These are phyloP conservation scores for Amazona guildingii DNA, from an alignment of 2,113 vertebrate genomes.

Conservation along the genomic window DNA sequence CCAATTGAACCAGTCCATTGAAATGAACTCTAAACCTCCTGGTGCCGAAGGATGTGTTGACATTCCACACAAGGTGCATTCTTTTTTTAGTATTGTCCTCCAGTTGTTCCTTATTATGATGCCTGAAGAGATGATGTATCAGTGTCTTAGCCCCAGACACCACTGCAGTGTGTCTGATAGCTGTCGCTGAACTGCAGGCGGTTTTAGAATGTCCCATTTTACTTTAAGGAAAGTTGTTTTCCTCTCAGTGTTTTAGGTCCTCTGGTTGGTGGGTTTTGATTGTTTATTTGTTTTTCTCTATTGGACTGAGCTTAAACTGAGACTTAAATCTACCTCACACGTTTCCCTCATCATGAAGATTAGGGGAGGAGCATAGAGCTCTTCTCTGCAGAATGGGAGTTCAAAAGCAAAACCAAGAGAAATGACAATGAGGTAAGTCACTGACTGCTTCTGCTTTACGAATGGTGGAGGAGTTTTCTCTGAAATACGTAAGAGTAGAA, in stretches of 20 bases:
- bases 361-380: not conserved
- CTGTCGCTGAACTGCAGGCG: not conserved
- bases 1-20: not conserved
- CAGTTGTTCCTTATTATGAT: not conserved
- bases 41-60: not conserved
- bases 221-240: not conserved
- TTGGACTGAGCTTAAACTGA: not conserved
- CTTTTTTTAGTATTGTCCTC: conserved; percentile 35
- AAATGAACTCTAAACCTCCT: not conserved
- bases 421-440: not conserved
- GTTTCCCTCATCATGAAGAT: not conserved
- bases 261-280: not conserved
- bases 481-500: not conserved
- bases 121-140: not conserved
- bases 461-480: not conserved
- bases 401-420: not conserved
- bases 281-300: not conserved
- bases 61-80: conserved; percentile 34
- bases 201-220: not conserved
- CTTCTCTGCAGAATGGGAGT: not conserved
- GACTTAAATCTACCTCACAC: not conserved
- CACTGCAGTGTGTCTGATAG: not conserved
- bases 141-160: not conserved
- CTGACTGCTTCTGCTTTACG: not conserved
- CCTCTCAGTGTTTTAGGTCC: not conserved